Evolutionary conservation across 2,797 vertebrate species (phyloP).

Genomic region (Peromyscus eremicus): DNA sequence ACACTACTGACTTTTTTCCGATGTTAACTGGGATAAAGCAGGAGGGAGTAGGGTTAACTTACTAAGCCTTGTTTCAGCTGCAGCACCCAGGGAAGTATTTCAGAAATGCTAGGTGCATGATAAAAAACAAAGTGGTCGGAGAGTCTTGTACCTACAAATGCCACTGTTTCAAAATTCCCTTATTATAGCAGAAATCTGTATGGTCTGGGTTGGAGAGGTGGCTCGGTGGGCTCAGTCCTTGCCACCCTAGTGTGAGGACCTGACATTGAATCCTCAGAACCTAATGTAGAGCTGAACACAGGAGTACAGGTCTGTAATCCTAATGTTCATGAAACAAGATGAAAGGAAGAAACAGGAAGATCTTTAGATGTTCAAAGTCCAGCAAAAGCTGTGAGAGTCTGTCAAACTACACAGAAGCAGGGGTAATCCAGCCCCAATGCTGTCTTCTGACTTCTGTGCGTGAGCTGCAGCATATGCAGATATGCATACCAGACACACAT

Average conservation of each 20-base stretch:
- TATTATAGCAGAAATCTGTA: not conserved
- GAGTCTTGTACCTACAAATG: not conserved
- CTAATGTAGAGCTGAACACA: not conserved
- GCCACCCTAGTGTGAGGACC: not conserved
- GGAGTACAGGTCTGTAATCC: not conserved
- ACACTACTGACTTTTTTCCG: not conserved
- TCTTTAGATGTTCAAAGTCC: not conserved
- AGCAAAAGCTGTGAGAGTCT: not conserved
- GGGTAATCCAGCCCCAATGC: not conserved
- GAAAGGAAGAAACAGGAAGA: not conserved
- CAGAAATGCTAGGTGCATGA: conserved; percentile 9
- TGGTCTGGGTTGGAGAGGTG: not conserved
- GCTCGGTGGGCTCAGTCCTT: not conserved
- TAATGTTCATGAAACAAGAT: not conserved
- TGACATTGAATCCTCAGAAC: not conserved
- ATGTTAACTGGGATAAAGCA: not conserved
- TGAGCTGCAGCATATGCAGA: not conserved
- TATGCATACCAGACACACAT: not conserved
- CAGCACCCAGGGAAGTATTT: not conserved
- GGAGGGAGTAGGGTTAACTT: conserved; percentile 22
- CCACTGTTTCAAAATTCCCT: not conserved
- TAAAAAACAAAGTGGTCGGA: not conserved
- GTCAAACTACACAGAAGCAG: not conserved
- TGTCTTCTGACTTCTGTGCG: not conserved
- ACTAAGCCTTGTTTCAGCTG: not conserved